A percentile compares a stretch with the other conserved stretches of the same genome.
phyloP scores from a whole-genome alignment of 2,797 vertebrate species.

The Syncerus caffer region DNA sequence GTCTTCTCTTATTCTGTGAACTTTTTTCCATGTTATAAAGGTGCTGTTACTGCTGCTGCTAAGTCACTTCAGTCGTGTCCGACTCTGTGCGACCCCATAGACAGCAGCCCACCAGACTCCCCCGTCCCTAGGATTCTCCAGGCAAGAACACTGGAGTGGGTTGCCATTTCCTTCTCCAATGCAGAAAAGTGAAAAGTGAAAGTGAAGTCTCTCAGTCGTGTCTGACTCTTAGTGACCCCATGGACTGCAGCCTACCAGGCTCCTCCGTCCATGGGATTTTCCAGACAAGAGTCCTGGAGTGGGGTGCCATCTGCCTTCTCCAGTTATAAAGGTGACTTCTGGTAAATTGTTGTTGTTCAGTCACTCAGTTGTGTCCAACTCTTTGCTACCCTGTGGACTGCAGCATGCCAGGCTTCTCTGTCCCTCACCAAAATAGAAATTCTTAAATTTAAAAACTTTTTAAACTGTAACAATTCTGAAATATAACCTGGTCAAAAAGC shows the following conservation, averaged over 20 bases:
- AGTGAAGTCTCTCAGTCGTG: fast-evolving
- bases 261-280: too few relatives aligned
- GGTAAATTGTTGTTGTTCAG: not conserved
- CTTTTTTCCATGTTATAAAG: not conserved
- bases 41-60: too few relatives aligned
- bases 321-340: not conserved
- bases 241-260: too few relatives aligned
- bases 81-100: fast-evolving
- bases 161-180: too few relatives aligned
- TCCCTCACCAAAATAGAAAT: not conserved
- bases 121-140: too few relatives aligned
- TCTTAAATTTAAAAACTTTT: not conserved
- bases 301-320: fast-evolving
- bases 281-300: too few relatives aligned
- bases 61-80: fast-evolving
- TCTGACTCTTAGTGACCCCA: too few relatives aligned
- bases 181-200: too few relatives aligned
- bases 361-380: not conserved
- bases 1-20: not conserved
- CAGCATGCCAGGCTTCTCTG: not conserved
- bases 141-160: too few relatives aligned
- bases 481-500: not conserved
- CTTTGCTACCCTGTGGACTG: not conserved
- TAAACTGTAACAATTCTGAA: not conserved
- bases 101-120: fast-evolving